Base-by-base conservation (phyloP, 1,140 invertebrate species). In the Zophobas atratus region DNA sequence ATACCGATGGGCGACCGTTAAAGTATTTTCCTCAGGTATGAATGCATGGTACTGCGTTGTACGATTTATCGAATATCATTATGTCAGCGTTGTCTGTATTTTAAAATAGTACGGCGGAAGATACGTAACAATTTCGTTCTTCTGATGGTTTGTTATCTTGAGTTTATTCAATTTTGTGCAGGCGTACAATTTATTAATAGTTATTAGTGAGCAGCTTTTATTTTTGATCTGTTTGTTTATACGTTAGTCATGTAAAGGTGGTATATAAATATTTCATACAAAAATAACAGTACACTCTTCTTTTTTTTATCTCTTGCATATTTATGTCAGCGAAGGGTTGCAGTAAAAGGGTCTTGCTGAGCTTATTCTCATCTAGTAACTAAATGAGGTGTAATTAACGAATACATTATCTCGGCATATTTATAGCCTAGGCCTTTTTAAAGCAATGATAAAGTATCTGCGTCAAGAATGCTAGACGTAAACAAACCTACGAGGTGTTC, bases 401-500 rank as follows among this genome's bases (percentile, higher is more conserved):
- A 57, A 36, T 34, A 36, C 38, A 63, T 41, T 43, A 67, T 34
- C 39, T 36, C 32, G 8, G 38, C 38, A 39, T 67, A 67, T 67
- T 67, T 67, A 67, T 43, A 39, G 32, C 60, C 32, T 57, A 32
- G 43, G 39, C 20, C 34, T 2, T 67, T 67, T 67, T 67, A 67
- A 67, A 67, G 38, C 8, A 67, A 46, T 67, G 60, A 67, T 67
- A 67, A 67, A 38, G 6, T 67, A 67, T 67, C 60, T 67, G 38
- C 39, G 39, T 67, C 33, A 67, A 67, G 60, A 67, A 67, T 67
- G 60, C 60, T 39, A 67, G 60, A 67, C 60, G 60, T 67, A 67
- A 67, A 67, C 60, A 67, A 67, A 67, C 60, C 60, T 67, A 20
- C 38, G 60, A 67, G 60, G 60, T 67, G 60, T 67, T 67, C 60